Base-by-base conservation (phyloP, 2,888 invertebrate genomes). In the Clanis bilineata region DNA sequence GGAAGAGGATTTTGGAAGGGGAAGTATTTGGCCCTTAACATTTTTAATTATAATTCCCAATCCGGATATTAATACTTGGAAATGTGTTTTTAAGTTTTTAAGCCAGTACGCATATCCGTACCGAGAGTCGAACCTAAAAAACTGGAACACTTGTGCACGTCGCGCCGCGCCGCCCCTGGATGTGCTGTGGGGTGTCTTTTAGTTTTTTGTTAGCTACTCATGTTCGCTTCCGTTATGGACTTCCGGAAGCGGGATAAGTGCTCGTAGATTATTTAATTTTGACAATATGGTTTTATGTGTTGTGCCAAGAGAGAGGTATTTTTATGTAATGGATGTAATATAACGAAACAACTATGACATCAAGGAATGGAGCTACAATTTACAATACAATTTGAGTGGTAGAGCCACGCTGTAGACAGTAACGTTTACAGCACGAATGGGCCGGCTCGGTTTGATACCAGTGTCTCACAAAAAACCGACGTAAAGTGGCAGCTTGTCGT, bases 201-300 rank as follows among this genome's bases (percentile, higher is more conserved):
- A 68, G 66, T 66, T 66, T 74, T 74, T 79, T 77, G 62, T 57
- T 66, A 71, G 67, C 66, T 73, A 80, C 79, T 82, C 74, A 62
- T 71, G 69, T 70, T 66, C 65, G 70, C 82, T 83, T 88, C 86
- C 86, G 83, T 65, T 79, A 77, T 86, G 77, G 80, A 66, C 65
- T 71, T 63, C 72, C 79, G 86, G 86, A 85, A 83, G 81, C 61
- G 61, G 51, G 39, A 58, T 51, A 51, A 51, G 51, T 51, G 51
- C 51, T 28, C 18, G 32, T 44, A 18, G 28, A 28, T 51, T 41
- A 32, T 47, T 51, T 51, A 51, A 51, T 32, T 51, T 51, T 51
- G 32, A 51, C 51, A 51, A 32, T 51, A 15, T 3, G 47, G 22
- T 44, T 15, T 3, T 12, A 15, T 6, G 25, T 6, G 28, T 28